phyloP scores from a whole-genome alignment of 2,888 invertebrate genomes.

The Tetragnatha montana region DNA sequence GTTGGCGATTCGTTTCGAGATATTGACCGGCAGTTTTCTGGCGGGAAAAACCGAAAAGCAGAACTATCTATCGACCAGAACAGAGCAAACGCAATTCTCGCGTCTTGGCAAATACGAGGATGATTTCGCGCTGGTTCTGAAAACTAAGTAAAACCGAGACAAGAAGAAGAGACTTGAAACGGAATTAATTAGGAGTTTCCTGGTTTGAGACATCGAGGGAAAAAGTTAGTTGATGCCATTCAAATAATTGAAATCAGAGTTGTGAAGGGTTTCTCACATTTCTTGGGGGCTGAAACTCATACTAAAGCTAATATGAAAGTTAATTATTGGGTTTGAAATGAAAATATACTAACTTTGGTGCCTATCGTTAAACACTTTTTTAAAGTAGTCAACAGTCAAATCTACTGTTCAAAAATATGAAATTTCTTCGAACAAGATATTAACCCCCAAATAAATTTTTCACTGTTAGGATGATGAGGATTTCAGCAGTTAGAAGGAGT shows the following conservation, averaged over 20 bases:
- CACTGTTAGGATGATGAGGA: no score
- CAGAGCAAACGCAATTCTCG: slow-evolving; percentile 36
- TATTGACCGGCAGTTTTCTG: background rate
- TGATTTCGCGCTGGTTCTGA: background rate
- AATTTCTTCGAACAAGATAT: no score
- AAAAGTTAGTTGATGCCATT: background rate
- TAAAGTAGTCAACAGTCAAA: no score
- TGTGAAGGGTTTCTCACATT: background rate
- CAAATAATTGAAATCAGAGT: slow-evolving; percentile 4
- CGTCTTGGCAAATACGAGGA: slow-evolving; percentile 29
- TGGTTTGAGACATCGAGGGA: background rate
- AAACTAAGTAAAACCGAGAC: background rate
- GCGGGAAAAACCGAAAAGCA: slow-evolving; percentile 35
- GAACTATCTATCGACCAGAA: slow-evolving; percentile 35
- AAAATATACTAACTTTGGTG: no score
- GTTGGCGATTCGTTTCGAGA: no score
- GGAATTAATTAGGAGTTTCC: slow-evolving; percentile 31
- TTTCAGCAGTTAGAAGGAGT: no score
- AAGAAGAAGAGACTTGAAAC: slow-evolving; percentile 23
- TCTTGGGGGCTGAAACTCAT: background rate
- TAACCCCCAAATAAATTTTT: no score
- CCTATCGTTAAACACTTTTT: no score
- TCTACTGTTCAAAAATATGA: no score
- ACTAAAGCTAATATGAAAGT: no score
- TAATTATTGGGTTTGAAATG: no score